Evolutionary conservation across 2,113 vertebrate species (phyloP).

Genomic region (Ciconia maguari): DNA sequence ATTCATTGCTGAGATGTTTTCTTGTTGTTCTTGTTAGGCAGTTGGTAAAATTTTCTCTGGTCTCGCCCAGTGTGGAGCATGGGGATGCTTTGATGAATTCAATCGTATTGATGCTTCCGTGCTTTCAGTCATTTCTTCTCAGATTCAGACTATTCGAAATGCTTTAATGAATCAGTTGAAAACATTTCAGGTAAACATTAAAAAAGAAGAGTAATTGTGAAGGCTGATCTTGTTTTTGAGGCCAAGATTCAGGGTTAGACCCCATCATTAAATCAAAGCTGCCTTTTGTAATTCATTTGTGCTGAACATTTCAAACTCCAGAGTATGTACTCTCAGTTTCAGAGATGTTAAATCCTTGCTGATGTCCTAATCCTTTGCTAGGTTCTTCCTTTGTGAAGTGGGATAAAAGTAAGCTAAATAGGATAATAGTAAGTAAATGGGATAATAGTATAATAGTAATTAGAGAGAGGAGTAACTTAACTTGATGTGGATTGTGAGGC

Average conservation of each 20-base stretch:
- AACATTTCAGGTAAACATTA: slow-evolving; percentile 83
- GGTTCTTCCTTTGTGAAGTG: neutral
- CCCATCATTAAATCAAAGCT: neutral
- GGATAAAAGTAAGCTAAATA: neutral
- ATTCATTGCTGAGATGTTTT: neutral
- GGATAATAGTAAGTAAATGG: neutral
- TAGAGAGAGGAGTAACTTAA: neutral
- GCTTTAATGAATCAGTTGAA: slow-evolving; percentile 87
- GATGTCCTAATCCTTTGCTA: neutral
- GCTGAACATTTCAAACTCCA: neutral
- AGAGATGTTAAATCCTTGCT: neutral
- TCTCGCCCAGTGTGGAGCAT: slow-evolving; percentile 93
- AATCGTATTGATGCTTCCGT: slow-evolving; percentile 95
- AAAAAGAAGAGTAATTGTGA: neutral
- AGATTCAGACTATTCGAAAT: slow-evolving; percentile 93
- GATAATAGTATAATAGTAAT: neutral
- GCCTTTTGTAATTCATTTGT: neutral
- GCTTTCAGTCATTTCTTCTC: slow-evolving; percentile 95
- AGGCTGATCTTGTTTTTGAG: neutral
- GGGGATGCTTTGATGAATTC: slow-evolving; percentile 98
- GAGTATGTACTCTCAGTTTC: neutral
- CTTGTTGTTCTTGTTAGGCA: slow-evolving; percentile 73
- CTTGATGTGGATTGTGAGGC: neutral
- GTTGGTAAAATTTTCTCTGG: slow-evolving; percentile 96
- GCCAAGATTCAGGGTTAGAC: neutral